Evolutionary conservation across 1,140 invertebrate genomes (phyloP).

Genomic region (Drosophila obscura): DNA sequence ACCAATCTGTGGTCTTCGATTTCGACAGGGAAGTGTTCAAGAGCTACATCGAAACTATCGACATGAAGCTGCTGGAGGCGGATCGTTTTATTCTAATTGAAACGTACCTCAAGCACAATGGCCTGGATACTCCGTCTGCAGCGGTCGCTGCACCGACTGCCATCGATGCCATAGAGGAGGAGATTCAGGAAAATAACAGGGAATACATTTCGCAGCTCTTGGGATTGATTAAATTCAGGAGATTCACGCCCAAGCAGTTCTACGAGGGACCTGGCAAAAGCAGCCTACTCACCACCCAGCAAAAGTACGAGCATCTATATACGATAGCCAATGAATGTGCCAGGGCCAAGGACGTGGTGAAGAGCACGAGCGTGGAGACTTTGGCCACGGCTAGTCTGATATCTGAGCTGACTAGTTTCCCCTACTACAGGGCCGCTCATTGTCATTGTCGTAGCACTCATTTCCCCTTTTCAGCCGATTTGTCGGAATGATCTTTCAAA

Average conservation of each 20-base stretch:
- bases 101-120: slow-evolving; percentile 22
- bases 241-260: slow-evolving; percentile 9
- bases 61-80: background rate
- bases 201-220: background rate
- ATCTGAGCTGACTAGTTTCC: no score
- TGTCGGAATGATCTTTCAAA: no score
- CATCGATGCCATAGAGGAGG: background rate
- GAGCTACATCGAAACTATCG: slow-evolving; percentile 15
- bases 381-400: no score
- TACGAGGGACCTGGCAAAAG: slow-evolving; percentile 31
- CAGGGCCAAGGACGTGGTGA: background rate
- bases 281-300: background rate
- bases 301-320: slow-evolving; percentile 35
- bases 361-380: no score
- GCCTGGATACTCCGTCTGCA: background rate
- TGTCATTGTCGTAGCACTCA: no score
- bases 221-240: slow-evolving; percentile 3
- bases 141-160: background rate
- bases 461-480: no score
- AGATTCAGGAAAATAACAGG: background rate
- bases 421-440: no score
- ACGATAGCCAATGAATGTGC: background rate
- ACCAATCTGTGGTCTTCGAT: slow-evolving; percentile 3
- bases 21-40: slow-evolving; percentile 16
- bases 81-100: slow-evolving; percentile 19